Base-by-base conservation (phyloP, 2,113 vertebrate genomes). In the Percopsis transmontana region DNA sequence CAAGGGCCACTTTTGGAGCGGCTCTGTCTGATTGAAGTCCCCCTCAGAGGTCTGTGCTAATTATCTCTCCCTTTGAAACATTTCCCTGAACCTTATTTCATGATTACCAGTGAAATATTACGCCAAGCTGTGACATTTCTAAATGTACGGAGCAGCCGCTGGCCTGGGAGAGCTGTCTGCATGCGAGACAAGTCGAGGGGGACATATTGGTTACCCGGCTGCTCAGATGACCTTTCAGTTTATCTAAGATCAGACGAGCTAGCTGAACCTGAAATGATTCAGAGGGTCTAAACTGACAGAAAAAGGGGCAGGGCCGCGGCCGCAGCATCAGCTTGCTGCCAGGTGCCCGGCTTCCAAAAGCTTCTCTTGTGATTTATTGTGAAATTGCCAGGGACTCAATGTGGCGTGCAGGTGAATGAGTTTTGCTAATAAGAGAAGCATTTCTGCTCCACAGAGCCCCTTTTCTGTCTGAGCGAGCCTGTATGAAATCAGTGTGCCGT, bases 381-480 rank as follows among this genome's bases (percentile, higher is more conserved):
- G 84, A 89, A 90, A 90, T 91, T 86, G 88, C 89, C 82, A 84
- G 68, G 75, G 85, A 89, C 84, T 89, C 87, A 88, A 86, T 88
- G 88, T 86, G 85, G 80, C 84, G 66, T 89, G 88, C 90, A 90
- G 88, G 89, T 91, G 89, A 88, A 88, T 90, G 89, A 87, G 88
- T 88, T 90, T 85, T 84, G 80, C 88, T 90, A 89, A 91, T 92
- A 90, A 91, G 88, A 91, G 90, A 67, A 84, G 83, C 83, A 81
- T 89, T 91, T 91, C 86, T 90, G 89, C 88, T 90, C 86, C 86
- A 89, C 72, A 50, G 88, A 88, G 88, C 81, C 87, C 80, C 85
- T 87, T 89, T 90, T 90, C 87, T 87, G 86, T 89, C 69, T 90
- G 87, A 88, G 87, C 72, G 68, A 85, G 83, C 67, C 78, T 76